phyloP scores from a whole-genome alignment of 1,140 invertebrate species.

The Drosophila serrata region DNA sequence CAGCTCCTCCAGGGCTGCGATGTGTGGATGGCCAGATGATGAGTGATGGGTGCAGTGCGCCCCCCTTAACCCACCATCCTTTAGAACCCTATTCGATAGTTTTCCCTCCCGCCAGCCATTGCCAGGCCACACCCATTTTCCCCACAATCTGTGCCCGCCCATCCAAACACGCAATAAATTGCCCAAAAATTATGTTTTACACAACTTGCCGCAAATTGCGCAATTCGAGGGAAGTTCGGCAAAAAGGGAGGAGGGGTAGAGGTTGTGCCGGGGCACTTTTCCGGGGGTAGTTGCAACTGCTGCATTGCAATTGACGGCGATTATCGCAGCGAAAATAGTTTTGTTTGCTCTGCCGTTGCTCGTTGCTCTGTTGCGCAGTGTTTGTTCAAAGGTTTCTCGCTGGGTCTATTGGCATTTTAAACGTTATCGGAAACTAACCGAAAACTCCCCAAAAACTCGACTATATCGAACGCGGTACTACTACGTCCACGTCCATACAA shows the following conservation, averaged over 20 bases:
- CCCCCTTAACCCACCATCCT: background rate
- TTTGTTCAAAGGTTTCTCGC: slow-evolving; percentile 55
- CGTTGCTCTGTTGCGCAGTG: slow-evolving; percentile 54
- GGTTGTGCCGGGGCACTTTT: background rate
- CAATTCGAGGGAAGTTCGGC: slow-evolving; percentile 60
- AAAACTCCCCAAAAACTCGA: slow-evolving; percentile 69
- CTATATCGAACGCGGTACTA: slow-evolving; percentile 55
- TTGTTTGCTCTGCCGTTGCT: slow-evolving; percentile 56
- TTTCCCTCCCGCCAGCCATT: background rate
- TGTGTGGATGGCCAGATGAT: slow-evolving; percentile 56
- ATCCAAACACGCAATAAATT: slow-evolving; percentile 77
- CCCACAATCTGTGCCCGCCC: slow-evolving; percentile 40
- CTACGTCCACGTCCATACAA: slow-evolving; percentile 19
- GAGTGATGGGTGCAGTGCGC: slow-evolving; percentile 53
- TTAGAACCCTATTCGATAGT: background rate
- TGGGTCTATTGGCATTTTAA: slow-evolving; percentile 76
- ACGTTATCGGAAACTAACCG: slow-evolving; percentile 79
- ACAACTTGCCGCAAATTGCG: slow-evolving; percentile 79
- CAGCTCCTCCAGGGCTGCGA: slow-evolving; percentile 9
- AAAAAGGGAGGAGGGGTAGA: background rate
- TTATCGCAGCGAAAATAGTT: slow-evolving; percentile 77
- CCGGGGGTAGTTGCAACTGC: slow-evolving; percentile 35
- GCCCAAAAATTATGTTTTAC: slow-evolving; percentile 77
- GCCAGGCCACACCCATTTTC: slow-evolving; percentile 4
- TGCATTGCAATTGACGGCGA: slow-evolving; percentile 80